Evolutionary conservation across 2,113 vertebrate species (phyloP), one percentile per base, ranked within the genome.

Genomic region (Upupa epops): DNA sequence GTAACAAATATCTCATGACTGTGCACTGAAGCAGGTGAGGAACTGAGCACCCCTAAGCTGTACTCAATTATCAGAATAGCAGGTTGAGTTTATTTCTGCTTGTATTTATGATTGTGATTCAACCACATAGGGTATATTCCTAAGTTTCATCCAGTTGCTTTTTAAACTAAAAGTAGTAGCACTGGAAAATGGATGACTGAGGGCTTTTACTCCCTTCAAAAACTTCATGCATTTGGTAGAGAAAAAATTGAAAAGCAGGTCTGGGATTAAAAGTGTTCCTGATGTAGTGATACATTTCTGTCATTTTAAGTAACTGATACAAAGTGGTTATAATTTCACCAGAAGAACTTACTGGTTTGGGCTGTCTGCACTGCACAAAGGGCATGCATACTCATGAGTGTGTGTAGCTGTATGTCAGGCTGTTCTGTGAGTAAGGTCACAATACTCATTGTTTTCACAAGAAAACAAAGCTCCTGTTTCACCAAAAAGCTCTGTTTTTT

Each of bases 351-450:
- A 19, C 25, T 90, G 29, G 16, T 54, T 73, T 77, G 60, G 11
- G 13, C 34, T 42, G 15, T 68, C 32, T 63, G 12, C 18, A 7
- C 25, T 1, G 2, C 11, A 66, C 16, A 70, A 36, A 24, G 8
- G 11, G 3, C 40, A 32, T 1, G 2, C 31, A 9, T 69, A 32
- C 3, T 8, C 0, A 0, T 58, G 58, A 48, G 17, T 59, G 55
- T 42, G 64, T 49, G 18, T 21, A 69, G 55, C 42, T 68, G 3
- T 36, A 11, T 48, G 45, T 24, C 31, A 82, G 52, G 12, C 74
- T 84, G 8, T 18, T 78, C 51, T 55, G 24, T n/a, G 8, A 78
- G 42, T 32, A 89, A 82, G 55, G 12, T 24, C 29, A 48, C 40
- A 63, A 46, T 45, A 66, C n/a, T 73, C 45, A 46, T 2, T 49